A percentile compares a stretch with the other conserved stretches of the same genome.
These are phyloP conservation scores for Drosophila nigricruria DNA, from an alignment of 2,888 invertebrate genomes.

Conservation along the genomic window DNA sequence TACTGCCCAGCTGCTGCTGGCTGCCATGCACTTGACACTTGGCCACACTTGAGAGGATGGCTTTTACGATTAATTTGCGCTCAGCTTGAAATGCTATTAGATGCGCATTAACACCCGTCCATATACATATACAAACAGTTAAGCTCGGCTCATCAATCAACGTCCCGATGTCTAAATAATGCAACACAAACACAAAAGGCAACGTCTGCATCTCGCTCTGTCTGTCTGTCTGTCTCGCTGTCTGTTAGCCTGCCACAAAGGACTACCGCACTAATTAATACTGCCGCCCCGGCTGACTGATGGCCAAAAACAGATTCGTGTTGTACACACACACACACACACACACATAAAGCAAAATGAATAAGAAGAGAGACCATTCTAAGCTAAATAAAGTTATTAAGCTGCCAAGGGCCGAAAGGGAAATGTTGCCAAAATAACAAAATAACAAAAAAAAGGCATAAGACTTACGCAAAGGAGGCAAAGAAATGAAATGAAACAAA, in stretches of 20 bases:
- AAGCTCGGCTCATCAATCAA: conserved; percentile 65
- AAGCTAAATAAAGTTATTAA: conserved; percentile 80
- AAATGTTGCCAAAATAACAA: conserved; percentile 74
- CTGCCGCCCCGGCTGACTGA: conserved; percentile 59
- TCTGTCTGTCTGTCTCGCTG: conserved; percentile 18
- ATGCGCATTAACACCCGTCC: conserved; percentile 63
- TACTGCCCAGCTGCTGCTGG: background rate
- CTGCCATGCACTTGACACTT: conserved; percentile 11
- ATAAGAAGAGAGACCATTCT: conserved; percentile 41
- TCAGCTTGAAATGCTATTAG: conserved; percentile 61
- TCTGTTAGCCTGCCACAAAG: conserved; percentile 63
- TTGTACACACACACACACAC: conserved; percentile 27
- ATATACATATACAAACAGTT: conserved; percentile 13
- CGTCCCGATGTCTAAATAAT: conserved; percentile 78
- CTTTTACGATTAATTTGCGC: conserved; percentile 42
- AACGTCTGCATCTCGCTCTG: conserved; percentile 14
- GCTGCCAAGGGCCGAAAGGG: conserved; percentile 50
- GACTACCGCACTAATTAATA: conserved; percentile 80
- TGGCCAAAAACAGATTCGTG: conserved; percentile 43
- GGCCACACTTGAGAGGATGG: conserved; percentile 14
- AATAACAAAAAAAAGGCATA: conserved; percentile 6
- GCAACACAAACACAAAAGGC: conserved; percentile 48
- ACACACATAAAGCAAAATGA: background rate
- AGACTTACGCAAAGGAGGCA: conserved; percentile 11
- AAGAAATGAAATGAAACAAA: conserved; percentile 47